Evolutionary conservation across 2,797 vertebrate genomes (phyloP), one percentile per base, ranked within the genome.

Genomic region (Eulemur coronatus): DNA sequence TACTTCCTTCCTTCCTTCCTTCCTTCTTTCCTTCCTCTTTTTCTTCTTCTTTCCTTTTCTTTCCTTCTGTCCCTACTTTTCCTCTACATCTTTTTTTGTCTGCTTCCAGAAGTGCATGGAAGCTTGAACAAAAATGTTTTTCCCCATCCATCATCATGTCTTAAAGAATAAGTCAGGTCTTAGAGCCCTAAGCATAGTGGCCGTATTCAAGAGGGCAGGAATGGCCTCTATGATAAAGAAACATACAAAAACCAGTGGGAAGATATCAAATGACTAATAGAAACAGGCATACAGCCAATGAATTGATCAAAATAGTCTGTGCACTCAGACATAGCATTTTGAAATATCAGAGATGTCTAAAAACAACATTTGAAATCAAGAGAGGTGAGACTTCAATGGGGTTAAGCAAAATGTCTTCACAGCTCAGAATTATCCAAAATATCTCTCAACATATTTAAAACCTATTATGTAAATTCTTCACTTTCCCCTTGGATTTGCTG

Each of bases 401-500:
- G 41, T 8, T 61, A 86, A 92, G 30, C n/a, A 69, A 76, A 88
- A 70, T 14, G 41, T 70, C 28, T 82, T 59, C 15, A 20, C 33
- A 41, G 73, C 75, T 33, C 28, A 79, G 43, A 88, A 86, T 86
- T 61, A 69, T 26, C 6, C 41, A 57, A 67, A 95, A 41, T 84
- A 57, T n/a, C 26, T 84, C 72, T 92, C 14, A 15, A 57, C 7
- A 2, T 61, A 63, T 75, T 90, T 91, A 46, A 92, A 41, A 82
- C 59, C 57, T 46, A 41, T 48, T 48, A 78, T 35, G 18, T 59
- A 82, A 67, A 69, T 50, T 87, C 48, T 91, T 78, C 38, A 87
- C 28, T 80, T 89, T 93, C 93, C 48, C 46, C 72, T 81, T 35
- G 61, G 17, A 24, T 93, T 93, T 93, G n/a, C 38, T 76, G 2